These are phyloP conservation scores for Suncus etruscus DNA, from an alignment of 2,113 vertebrate genomes.

Conservation along the genomic window DNA sequence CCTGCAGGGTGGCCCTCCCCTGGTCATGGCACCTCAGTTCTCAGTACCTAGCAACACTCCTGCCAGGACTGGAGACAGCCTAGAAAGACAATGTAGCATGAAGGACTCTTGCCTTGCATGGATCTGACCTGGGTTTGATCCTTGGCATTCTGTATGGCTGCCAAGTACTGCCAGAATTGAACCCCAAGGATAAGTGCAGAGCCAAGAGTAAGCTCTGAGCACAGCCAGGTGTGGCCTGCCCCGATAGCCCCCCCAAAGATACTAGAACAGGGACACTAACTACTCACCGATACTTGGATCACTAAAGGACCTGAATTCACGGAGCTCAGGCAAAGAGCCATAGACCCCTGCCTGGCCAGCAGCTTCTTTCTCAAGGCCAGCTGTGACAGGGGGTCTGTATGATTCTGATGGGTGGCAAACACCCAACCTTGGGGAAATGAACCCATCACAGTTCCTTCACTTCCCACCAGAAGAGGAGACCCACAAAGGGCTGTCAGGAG, in stretches of 20 bases:
- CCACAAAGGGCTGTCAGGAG: not conserved
- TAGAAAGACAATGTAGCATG: not conserved
- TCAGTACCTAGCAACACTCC: not conserved
- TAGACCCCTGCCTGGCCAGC: not conserved
- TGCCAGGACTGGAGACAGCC: not conserved
- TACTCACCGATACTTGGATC: no score
- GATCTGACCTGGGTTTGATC: not conserved
- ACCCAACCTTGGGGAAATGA: not conserved
- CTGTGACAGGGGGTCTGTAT: accelerated
- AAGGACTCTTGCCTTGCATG: not conserved
- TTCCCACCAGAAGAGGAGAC: constrained; percentile 56
- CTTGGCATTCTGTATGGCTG: not conserved
- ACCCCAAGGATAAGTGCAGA: not conserved
- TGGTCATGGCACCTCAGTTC: not conserved
- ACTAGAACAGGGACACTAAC: no score
- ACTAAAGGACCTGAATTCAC: not conserved
- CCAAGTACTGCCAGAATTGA: not conserved
- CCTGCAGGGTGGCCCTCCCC: not conserved
- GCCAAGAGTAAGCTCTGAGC: no score
- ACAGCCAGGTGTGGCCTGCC: no score
- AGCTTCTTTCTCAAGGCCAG: not conserved
- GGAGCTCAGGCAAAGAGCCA: not conserved
- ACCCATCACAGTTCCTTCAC: not conserved
- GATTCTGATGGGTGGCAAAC: not conserved
- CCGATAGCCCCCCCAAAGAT: no score